Evolutionary conservation across 2,888 invertebrate genomes (phyloP).

Genomic region (Elaeidobius kamerunicus): DNA sequence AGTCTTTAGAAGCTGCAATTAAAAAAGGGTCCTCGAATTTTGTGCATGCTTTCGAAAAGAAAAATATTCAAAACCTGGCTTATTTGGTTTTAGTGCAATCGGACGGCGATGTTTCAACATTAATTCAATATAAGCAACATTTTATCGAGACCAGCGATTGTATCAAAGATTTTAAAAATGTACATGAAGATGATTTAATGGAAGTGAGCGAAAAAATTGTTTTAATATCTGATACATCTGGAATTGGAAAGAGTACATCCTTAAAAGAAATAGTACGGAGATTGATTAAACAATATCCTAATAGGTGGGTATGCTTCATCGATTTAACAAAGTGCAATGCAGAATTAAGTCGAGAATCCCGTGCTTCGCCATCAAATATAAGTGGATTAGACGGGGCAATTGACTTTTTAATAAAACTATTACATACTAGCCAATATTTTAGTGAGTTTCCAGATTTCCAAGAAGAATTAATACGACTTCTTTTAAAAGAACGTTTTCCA

Average conservation of each 20-base stretch:
- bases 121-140: conserved; percentile 2
- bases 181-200: background rate
- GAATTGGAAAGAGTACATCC: conserved; percentile 9
- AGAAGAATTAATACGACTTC: background rate
- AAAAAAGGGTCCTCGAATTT: background rate
- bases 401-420: background rate
- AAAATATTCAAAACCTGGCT: too few species aligned
- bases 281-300: background rate
- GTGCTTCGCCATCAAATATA: too few species aligned
- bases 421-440: background rate
- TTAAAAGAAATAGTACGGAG: background rate
- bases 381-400: conserved; percentile 1
- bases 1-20: too few species aligned
- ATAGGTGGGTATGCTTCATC: background rate
- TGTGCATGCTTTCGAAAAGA: conserved; percentile 1
- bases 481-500: background rate
- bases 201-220: background rate
- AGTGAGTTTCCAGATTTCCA: conserved; percentile 3
- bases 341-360: conserved; percentile 1
- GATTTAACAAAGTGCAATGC: background rate
- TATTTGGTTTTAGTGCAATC: background rate
- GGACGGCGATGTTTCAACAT: background rate
- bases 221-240: conserved; percentile 5
- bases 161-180: background rate
- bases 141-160: background rate